Evolutionary conservation across 2,113 vertebrate genomes (phyloP).

Genomic region (Poeciliopsis retropinna): DNA sequence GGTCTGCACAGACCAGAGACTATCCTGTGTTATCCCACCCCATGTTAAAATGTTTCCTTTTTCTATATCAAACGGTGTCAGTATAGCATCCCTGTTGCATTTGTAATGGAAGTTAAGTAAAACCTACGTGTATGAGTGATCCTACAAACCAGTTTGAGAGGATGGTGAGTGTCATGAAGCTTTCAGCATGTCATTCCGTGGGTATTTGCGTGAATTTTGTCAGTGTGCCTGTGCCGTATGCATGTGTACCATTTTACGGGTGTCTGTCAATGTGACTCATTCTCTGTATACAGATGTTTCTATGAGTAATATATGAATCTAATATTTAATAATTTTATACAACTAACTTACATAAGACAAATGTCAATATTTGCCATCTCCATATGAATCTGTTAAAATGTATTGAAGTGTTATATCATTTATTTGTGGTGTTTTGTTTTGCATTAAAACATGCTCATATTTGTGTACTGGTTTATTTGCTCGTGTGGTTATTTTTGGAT

Average conservation of each 20-base stretch:
- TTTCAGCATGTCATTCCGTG: constrained; percentile 29
- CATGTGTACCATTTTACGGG: constrained; percentile 75
- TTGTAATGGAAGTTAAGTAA: constrained; percentile 52
- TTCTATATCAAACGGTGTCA: constrained; percentile 49
- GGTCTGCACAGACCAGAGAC: constrained; percentile 66
- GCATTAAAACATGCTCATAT: constrained; percentile 81
- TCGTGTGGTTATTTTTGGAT: constrained; percentile 58
- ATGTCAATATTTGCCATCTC: constrained; percentile 78
- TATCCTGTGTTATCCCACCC: constrained; percentile 52
- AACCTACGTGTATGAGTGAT: constrained; percentile 50
- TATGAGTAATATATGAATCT: constrained; percentile 87
- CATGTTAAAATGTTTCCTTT: constrained; percentile 51
- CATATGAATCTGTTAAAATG: constrained; percentile 76
- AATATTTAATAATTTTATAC: constrained; percentile 89
- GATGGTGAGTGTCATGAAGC: constrained; percentile 21
- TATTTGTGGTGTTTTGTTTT: constrained; percentile 74
- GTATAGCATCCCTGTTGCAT: constrained; percentile 53
- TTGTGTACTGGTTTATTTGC: constrained; percentile 62
- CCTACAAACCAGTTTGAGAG: constrained; percentile 53
- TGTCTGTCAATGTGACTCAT: constrained; percentile 81
- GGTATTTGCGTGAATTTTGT: constrained; percentile 20
- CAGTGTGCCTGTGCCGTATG: constrained; percentile 24
- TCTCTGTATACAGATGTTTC: constrained; percentile 83
- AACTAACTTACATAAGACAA: constrained; percentile 84
- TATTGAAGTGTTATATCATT: constrained; percentile 78